Percentiles rank a stretch among this genome's conserved stretches.
Evolutionary conservation across 2,113 vertebrate species (phyloP).

Genomic region (Brachyhypopomus occidentalis): DNA sequence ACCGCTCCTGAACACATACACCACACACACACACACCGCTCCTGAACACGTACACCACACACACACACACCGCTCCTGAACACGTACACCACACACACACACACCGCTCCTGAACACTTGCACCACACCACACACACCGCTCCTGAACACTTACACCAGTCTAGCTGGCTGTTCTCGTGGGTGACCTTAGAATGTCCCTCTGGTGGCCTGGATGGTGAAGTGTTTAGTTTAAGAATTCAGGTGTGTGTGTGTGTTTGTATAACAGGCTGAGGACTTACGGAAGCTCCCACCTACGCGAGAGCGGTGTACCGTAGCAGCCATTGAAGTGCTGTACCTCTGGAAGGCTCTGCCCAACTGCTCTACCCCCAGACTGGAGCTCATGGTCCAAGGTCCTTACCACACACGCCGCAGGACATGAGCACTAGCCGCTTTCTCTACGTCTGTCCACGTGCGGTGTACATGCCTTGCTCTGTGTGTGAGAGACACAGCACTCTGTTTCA

Average conservation of each 20-base stretch:
- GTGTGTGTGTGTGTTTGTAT: conserved; percentile 26
- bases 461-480: neutral
- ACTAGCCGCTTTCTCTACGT: neutral
- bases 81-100: neutral
- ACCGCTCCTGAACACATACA: neutral
- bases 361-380: conserved; percentile 88
- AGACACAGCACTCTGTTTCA: neutral
- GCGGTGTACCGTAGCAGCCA: conserved; percentile 88
- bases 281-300: conserved; percentile 84
- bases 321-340: conserved; percentile 96
- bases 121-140: neutral
- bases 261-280: conserved; percentile 90
- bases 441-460: neutral
- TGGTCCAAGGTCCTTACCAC: conserved; percentile 86
- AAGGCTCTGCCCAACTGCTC: conserved; percentile 96
- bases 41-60: neutral
- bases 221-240: too few species aligned
- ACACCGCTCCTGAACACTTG: neutral
- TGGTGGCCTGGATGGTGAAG: neutral
- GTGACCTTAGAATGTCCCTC: neutral
- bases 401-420: neutral
- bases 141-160: too few species aligned
- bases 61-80: neutral
- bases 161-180: neutral
- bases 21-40: neutral